Conservation (phyloP, 2,888 invertebrate genomes). For the Heterodera filipjevi region DNA sequence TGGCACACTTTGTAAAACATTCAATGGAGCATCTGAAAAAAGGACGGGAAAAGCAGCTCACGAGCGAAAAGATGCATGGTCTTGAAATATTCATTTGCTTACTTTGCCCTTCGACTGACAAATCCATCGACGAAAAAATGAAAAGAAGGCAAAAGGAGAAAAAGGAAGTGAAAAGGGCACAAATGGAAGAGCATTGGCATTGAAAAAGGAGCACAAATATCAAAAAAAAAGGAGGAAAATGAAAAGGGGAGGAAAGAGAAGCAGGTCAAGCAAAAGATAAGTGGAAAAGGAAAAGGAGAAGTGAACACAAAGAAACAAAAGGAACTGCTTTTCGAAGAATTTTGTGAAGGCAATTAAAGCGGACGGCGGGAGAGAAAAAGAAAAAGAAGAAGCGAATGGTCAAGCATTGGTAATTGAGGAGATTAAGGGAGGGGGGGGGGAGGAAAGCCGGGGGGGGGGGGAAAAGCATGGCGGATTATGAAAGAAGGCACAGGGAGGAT, state of each 20-base stretch:
- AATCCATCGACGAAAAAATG: not conserved
- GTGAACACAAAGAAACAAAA: not conserved
- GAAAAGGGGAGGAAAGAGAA: not conserved
- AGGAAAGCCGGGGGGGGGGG: not conserved
- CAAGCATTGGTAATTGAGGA: not conserved
- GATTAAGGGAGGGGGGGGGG: not conserved
- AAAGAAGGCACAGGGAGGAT: not conserved
- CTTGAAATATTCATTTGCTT: not conserved
- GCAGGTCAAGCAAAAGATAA: not conserved
- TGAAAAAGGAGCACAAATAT: not conserved
- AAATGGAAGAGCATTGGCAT: not conserved
- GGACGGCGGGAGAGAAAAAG: not conserved
- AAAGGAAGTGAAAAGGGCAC: not conserved
- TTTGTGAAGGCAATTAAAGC: not conserved
- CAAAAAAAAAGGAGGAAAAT: not conserved
- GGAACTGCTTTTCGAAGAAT: not conserved
- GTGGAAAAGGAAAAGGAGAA: not conserved
- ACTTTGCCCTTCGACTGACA: conserved; percentile 24
- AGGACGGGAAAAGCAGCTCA: not conserved
- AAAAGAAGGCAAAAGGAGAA: not conserved
- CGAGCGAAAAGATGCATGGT: not conserved
- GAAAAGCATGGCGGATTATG: not conserved
- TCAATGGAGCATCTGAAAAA: conserved; percentile 46
- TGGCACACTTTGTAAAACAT: conserved; percentile 56
- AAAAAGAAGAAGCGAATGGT: not conserved